These are phyloP conservation scores for Caenorhabditis afra DNA, from an alignment of 2,888 invertebrate species.

Conservation along the genomic window DNA sequence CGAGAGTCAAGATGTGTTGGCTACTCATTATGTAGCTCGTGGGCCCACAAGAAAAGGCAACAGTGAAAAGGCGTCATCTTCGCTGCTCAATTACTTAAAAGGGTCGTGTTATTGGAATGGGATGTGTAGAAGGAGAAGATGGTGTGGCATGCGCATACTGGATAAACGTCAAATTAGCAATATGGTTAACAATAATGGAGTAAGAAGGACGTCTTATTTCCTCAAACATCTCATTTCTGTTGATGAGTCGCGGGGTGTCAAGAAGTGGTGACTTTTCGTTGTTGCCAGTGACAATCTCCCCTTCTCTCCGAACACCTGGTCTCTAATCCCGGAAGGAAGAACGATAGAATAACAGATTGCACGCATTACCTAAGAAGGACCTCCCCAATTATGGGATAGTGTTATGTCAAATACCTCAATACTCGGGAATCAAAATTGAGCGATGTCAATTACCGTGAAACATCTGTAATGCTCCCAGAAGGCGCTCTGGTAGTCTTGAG, in stretches of 20 bases:
- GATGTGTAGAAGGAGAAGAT: conserved; percentile 44
- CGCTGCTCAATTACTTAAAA: conserved; percentile 62
- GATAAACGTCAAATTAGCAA: conserved; percentile 66
- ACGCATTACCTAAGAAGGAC: conserved; percentile 27
- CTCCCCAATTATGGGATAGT: conserved; percentile 25
- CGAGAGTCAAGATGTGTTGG: neutral
- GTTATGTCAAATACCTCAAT: conserved; percentile 22
- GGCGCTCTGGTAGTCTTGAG: too few relatives aligned
- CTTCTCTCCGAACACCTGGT: conserved; percentile 20
- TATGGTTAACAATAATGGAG: conserved; percentile 64
- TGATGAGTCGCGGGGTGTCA: conserved; percentile 23
- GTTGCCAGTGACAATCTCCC: neutral
- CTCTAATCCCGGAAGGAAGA: conserved; percentile 29
- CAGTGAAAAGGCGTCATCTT: conserved; percentile 46
- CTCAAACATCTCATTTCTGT: conserved; percentile 46
- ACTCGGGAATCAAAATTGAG: conserved; percentile 8
- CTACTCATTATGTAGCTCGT: conserved; percentile 30
- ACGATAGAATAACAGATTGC: conserved; percentile 32
- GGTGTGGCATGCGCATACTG: conserved; percentile 57
- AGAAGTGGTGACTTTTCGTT: neutral
- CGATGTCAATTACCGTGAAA: neutral
- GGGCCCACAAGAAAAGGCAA: conserved; percentile 18
- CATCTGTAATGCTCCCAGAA: neutral
- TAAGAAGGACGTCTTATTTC: conserved; percentile 30
- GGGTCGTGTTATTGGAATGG: conserved; percentile 56